A percentile compares a stretch with the other conserved stretches of the same genome.
Evolutionary conservation across 1,140 invertebrate species (phyloP).

Genomic region (Hermatobates lingyangjiaoensis): DNA sequence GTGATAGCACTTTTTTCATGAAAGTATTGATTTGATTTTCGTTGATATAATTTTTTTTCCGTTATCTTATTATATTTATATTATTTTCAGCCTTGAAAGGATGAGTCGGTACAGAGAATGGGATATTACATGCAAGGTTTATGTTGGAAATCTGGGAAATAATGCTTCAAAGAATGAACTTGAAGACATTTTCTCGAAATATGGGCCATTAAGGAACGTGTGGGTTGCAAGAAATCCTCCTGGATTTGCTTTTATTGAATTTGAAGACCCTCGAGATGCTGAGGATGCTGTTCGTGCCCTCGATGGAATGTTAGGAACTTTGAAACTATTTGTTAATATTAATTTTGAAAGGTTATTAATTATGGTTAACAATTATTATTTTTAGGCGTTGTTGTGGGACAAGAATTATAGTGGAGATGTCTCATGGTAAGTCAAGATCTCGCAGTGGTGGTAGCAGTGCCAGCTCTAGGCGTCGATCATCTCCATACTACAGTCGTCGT

Average conservation of each 20-base stretch:
- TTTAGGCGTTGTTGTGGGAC: conserved; percentile 60
- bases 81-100: too few relatives aligned
- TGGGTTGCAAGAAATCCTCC: conserved; percentile 92
- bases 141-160: conserved; percentile 90
- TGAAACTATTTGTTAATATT: too few relatives aligned
- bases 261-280: conserved; percentile 90
- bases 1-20: too few relatives aligned
- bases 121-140: conserved; percentile 92
- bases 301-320: conserved; percentile 87
- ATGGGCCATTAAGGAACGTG: conserved; percentile 84
- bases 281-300: conserved; percentile 89
- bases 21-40: too few relatives aligned
- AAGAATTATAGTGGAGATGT: conserved; percentile 71
- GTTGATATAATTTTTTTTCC: too few relatives aligned
- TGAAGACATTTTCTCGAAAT: conserved; percentile 82
- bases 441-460: conserved; percentile 31
- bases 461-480: conserved; percentile 23
- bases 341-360: too few relatives aligned
- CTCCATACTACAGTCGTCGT: conserved; percentile 16
- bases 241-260: conserved; percentile 95
- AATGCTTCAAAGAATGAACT: conserved; percentile 82
- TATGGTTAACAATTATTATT: conserved; percentile 15
- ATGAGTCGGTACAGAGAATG: conserved; percentile 83
- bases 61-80: too few relatives aligned
- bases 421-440: conserved; percentile 57